Evolutionary conservation across 2,888 invertebrate species (phyloP), one percentile per base, ranked within the genome.

Genomic region (Tipula lateralis): DNA sequence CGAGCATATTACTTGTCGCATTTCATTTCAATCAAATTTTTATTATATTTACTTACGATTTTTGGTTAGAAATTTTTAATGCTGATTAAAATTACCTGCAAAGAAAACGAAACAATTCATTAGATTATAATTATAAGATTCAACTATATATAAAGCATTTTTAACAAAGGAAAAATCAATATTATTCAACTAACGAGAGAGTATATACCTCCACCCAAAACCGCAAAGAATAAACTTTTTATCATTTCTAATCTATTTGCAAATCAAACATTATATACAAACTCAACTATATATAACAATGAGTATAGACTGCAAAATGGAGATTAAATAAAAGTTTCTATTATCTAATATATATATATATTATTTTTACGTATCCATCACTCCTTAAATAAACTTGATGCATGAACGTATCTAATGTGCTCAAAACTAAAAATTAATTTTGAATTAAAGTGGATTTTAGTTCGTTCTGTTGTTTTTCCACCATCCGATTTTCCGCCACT

Each of bases 391-490:
- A 19, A 24, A 66, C 66, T 24, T 24, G 24, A 66, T 24, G 9
- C 9, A 3, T 24, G 24, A 34, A 39, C 39, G 24, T 24, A 9
- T 24, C 66, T 6, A 66, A 24, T 24, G 3, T 24, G 66, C 1
- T 66, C 24, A 66, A 66, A 66, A 66, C 19, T 66, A 66, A 66
- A 66, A 66, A 66, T 66, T 66, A 66, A 66, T 66, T 66, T 66
- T 2, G 66, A 66, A 9, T 24, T 66, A 24, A 66, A 66, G 66
- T 66, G 24, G 66, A 24, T 66, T 66, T 7, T 19, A 24, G 19
- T 24, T 66, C 66, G 66, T 66, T n/a, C 44, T 36, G 44, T 13
- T 44, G 13, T 44, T n/a, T n/a, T n/a, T n/a, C n/a, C n/a, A n/a
- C n/a, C n/a, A 44, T 44, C n/a, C 6, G 44, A 44, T 44, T 44